Base-by-base conservation (phyloP, 2,113 vertebrate species). In the Hippopotamus amphibius region DNA sequence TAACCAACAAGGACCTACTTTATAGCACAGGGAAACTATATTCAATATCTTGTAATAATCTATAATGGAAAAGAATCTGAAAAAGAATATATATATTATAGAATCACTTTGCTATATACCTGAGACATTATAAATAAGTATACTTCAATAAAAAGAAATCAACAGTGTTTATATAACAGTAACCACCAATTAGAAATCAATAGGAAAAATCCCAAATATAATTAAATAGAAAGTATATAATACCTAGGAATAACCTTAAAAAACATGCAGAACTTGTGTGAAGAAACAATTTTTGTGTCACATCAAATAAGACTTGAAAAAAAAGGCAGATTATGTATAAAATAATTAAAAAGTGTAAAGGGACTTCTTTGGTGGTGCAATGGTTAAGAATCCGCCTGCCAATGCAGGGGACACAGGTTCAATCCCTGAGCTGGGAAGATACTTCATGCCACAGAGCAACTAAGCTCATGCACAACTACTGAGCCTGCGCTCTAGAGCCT, bases 171-270 rank as follows among this genome's bases (percentile, higher is more conserved):
- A 50, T 72, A 57, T 48, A 86, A 71, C 16, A 94, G 48, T 85
- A 88, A 88, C 2, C 28, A 41, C 4, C 13, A 92, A 77, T 66
- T 93, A 92, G 12, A 79, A 97, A 90, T n/a, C 24, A 91, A 43
- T 21, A 88, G 19, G 14, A 37, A 93, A 87, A 41, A 61, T 50
- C 22, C 19, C 66, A 26, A 95, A 46, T 79, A 59, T 21, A 66
- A 89, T 59, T 71, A 95, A 91, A 72, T 96, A 59, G 87, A 85
- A 85, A 69, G 22, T 83, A 50, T 15, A 41, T 71, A 93, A 26
- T 76, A 66, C 6, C 28, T 71, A 88, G 11, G 12, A 90, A 93
- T 90, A 96, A 92, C 61, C 48, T 83, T 93, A 59, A 93, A 74
- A 93, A 69, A 72, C 22, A 50, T 21, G 26, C 22, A 71, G n/a